Evolutionary conservation across 2,888 invertebrate genomes (phyloP), one percentile per base, ranked within the genome.

Genomic region (Tachina fera): DNA sequence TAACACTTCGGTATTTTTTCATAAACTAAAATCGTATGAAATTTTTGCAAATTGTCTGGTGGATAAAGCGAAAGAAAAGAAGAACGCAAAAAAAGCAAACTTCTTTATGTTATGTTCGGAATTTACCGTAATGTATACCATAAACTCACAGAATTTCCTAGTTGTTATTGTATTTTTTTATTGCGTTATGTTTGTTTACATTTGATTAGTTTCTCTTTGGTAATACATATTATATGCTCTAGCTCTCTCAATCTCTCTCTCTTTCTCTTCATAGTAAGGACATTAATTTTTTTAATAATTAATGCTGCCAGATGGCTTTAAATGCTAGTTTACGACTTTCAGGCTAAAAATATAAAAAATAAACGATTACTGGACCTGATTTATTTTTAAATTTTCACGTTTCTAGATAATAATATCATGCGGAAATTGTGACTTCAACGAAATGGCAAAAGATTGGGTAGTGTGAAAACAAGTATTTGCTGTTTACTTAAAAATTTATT

Each of bases 1-100:
- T 72, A 86, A 83, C 79, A 43, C 76, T 72, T 79, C 79, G 72
- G 89, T 89, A 89, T 90, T 88, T 90, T 89, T 89, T 90, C 88
- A 89, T 89, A 89, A 90, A 91, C 91, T 91, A 84, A 91, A 89
- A 83, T 83, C 87, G 86, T 88, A 87, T 80, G 72, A 16, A 47
- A 43, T 84, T 77, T 56, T 70, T 71, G 65, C 41, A 67, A 67
- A 74, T 22, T 31, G 60, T 58, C 51, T 53, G 53, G 41, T 71
- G 61, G 13, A 56, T 11, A 53, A 41, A 31, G 61, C 39, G 68
- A 65, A 65, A 56, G 56, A 71, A 14, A n/a, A 56, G 43, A 56
- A 58, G 47, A 74, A 68, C 11, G 61, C 16, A 16, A 41, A 77
- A 82, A 87, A 84, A 72, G 78, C 86, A 85, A 83, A 88, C 88